Evolutionary conservation across 2,888 invertebrate genomes (phyloP), one percentile per base, ranked within the genome.

Genomic region (Phortica magna): DNA sequence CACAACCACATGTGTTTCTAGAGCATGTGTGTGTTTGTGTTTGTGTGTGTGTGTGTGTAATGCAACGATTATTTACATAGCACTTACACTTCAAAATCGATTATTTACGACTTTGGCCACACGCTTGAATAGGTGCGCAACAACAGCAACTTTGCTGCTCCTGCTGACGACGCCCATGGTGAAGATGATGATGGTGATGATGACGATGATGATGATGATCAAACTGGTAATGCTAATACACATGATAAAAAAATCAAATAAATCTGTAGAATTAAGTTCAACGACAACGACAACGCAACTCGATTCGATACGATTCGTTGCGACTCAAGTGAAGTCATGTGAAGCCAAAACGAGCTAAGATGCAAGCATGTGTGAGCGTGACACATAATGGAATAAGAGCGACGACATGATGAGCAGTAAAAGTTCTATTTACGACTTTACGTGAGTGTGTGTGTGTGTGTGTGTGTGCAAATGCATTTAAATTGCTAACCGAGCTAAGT

Each of bases 91-190:
- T 67, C 42, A 43, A 67, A 67, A 67, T 67, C 67, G 67, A 74
- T 74, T 74, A 74, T 74, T 74, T 64, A 74, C 64, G 74, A 65
- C 74, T 48, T 74, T 65, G 65, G 59, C 74, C 74, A 74, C 61
- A 73, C 43, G 74, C 68, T 43, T 68, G 43, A 68, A 68, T 68
- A 68, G 68, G 68, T n/a, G n/a, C 68, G 68, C 68, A 68, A 43
- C 17, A 68, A 42, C 61, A 6, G 61, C 61, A n/a, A 61, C 14
- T 48, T 12, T 48, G 48, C 48, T 48, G 48, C 9, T 2, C 10
- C 0, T 48, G 7, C 2, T 14, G 48, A 48, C 14, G 48, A 14
- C 48, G 48, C 9, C 14, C 3, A 48, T 48, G 10, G 10, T 43
- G 10, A 43, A 7, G 10, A 43, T 43, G 43, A 43, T 43, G 43